Evolutionary conservation across 2,113 vertebrate genomes (phyloP).

Genomic region (Malaclemys terrapin): DNA sequence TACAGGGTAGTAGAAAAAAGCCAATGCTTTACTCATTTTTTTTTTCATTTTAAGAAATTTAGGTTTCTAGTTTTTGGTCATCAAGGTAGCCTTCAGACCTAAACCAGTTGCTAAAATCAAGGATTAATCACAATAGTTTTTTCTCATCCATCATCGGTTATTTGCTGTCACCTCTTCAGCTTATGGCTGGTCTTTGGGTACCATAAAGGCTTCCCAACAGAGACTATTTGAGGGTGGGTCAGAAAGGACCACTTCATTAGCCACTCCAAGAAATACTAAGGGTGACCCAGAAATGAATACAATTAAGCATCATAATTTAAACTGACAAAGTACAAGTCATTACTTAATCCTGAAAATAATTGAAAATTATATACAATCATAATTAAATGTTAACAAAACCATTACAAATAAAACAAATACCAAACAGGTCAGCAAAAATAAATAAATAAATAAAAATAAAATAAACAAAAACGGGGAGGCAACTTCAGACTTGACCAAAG

Average conservation of each 20-base stretch:
- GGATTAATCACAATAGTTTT: rapidly evolving
- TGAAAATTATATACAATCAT: neutral
- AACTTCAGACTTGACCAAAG: neutral
- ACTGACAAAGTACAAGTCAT: neutral
- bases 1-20: neutral
- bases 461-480: neutral
- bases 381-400: neutral
- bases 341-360: slow-evolving; percentile 19
- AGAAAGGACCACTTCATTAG: neutral
- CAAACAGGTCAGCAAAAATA: neutral
- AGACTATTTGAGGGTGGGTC: neutral
- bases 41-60: neutral
- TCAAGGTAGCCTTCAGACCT: neutral
- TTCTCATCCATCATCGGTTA: neutral
- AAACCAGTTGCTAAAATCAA: neutral
- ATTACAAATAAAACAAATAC: neutral
- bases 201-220: neutral
- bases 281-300: neutral
- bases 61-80: neutral
- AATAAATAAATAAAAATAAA: neutral
- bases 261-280: neutral
- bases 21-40: neutral
- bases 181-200: neutral
- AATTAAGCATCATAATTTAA: neutral
- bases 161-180: rapidly evolving